These are phyloP conservation scores for Melanostigma gelatinosum DNA, from an alignment of 2,113 vertebrate genomes.

Conservation along the genomic window DNA sequence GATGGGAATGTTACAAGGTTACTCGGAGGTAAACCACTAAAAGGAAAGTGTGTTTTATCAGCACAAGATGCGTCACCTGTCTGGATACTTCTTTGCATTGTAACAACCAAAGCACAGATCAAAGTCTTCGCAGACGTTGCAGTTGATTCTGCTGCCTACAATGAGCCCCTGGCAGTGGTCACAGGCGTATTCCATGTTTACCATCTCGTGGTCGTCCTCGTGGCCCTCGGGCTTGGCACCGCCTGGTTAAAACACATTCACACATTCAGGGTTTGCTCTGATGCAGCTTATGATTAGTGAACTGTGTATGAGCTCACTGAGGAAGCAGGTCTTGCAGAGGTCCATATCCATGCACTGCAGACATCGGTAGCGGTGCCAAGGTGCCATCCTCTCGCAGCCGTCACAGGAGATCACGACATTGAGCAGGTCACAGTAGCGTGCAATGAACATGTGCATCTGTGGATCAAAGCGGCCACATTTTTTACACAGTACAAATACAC, in stretches of 20 bases:
- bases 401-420: slow-evolving; percentile 98
- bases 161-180: slow-evolving; percentile 98
- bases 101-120: slow-evolving; percentile 98
- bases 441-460: slow-evolving; percentile 99
- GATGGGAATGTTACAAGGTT: background rate
- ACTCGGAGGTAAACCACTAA: background rate
- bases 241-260: slow-evolving; percentile 77
- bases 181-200: slow-evolving; percentile 97
- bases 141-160: slow-evolving; percentile 95
- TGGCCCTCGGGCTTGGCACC: slow-evolving; percentile 97
- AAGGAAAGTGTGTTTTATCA: background rate
- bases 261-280: background rate
- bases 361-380: slow-evolving; percentile 96
- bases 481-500: background rate
- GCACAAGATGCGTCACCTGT: slow-evolving; percentile 83
- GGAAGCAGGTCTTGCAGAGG: slow-evolving; percentile 96
- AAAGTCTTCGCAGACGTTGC: slow-evolving; percentile 96
- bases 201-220: slow-evolving; percentile 97
- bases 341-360: slow-evolving; percentile 98
- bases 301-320: slow-evolving; percentile 84
- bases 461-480: background rate
- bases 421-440: slow-evolving; percentile 95
- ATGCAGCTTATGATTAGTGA: background rate
- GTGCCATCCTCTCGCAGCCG: slow-evolving; percentile 95
- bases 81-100: slow-evolving; percentile 93